Evolutionary conservation across 2,888 invertebrate species (phyloP), one percentile per base, ranked within the genome.

Genomic region (Heliconius ismenius): DNA sequence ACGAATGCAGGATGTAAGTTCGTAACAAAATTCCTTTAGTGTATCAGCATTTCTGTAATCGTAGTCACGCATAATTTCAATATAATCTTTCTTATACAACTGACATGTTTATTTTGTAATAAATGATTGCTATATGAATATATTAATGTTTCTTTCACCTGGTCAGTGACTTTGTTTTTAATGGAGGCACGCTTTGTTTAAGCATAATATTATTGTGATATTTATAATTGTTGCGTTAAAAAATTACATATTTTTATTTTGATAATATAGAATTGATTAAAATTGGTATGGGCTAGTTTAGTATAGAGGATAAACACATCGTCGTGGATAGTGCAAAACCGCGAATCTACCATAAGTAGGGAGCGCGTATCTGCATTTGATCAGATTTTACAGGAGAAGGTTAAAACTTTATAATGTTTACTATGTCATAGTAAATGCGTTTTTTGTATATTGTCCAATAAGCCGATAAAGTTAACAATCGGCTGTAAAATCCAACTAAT

Each of bases 81-180:
- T 58, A 72, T 39, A 58, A 76, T 72, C 63, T 62, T 18, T 68
- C 43, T 76, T 49, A 68, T 74, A 54, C 36, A 63, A 60, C 64
- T 77, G 70, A 72, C 65, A 43, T 65, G 75, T 78, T 78, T 68
- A 68, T 76, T 72, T 78, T 78, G 78, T 78, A 78, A 78, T 54
- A 58, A 62, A 67, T 43, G 75, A 78, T 75, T 75, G 58, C 72
- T 18, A 21, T 76, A 62, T 32, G 73, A 73, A 73, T 76, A 73
- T 62, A 64, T 72, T 72, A 77, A 77, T 65, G 64, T 74, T 70
- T 49, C 36, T 74, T 70, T 49, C 28, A 68, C 73, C 72, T 62
- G 75, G 75, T 75, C 78, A 70, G 67, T 78, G 78, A 75, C 78
- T 75, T 68, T 60, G 36, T 26, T 64, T 70, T 64, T 36, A n/a